Evolutionary conservation across 1,140 invertebrate species (phyloP).

Genomic region (Armadillidium nasatum): DNA sequence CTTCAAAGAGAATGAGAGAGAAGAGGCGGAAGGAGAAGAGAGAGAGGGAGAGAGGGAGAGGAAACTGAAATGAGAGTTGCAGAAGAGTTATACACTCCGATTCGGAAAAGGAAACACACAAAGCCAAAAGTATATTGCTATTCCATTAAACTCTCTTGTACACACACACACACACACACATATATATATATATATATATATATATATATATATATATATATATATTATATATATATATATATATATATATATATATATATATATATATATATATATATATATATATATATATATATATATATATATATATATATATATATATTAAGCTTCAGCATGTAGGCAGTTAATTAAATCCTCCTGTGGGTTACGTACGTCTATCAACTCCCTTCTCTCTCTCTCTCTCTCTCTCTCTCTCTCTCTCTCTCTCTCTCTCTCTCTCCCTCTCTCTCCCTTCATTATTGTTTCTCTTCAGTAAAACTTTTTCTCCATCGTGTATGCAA

Average conservation of each 20-base stretch:
- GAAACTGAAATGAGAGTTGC: no score
- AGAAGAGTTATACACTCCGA: no score
- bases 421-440: not conserved
- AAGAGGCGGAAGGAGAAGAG: not conserved
- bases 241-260: no score
- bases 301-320: no score
- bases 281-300: no score
- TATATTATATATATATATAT: no score
- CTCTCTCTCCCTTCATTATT: not conserved
- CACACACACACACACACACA: no score
- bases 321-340: no score
- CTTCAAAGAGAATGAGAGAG: not conserved
- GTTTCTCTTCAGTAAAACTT: not conserved
- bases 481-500: not conserved
- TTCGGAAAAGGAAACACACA: slow-evolving; percentile 1
- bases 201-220: no score
- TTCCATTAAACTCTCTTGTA: no score
- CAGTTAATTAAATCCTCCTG: not conserved
- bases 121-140: not conserved
- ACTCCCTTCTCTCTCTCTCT: not conserved
- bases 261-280: no score
- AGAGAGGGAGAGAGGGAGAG: not conserved
- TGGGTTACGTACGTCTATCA: not conserved
- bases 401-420: slow-evolving; percentile 3
- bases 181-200: not conserved